Evolutionary conservation across 2,888 invertebrate species (phyloP).

Genomic region (Pemphredon lugubris): DNA sequence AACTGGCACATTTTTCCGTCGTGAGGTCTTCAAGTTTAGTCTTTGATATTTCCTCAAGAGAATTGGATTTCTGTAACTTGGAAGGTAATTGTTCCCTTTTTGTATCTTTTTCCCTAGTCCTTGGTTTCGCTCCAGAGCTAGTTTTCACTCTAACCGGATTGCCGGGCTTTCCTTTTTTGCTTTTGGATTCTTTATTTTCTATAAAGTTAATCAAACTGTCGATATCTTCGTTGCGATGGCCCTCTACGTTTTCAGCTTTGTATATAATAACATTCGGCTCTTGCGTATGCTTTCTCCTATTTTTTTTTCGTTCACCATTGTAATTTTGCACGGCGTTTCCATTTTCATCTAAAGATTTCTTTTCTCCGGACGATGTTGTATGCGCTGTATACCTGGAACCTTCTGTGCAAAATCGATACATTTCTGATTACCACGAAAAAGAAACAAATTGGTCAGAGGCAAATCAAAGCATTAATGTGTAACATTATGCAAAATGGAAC

Average conservation of each 20-base stretch:
- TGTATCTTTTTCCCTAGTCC: conserved; percentile 80
- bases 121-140: conserved; percentile 77
- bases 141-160: conserved; percentile 77
- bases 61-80: conserved; percentile 87
- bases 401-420: conserved; percentile 54
- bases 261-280: conserved; percentile 79
- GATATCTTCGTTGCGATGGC: conserved; percentile 90
- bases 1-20: conserved; percentile 79
- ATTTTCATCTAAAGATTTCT: conserved; percentile 90
- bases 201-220: conserved; percentile 90
- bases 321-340: conserved; percentile 87
- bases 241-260: conserved; percentile 85
- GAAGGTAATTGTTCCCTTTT: conserved; percentile 78
- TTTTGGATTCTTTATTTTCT: conserved; percentile 83
- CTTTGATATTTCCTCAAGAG: conserved; percentile 91
- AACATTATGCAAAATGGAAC: too few species aligned
- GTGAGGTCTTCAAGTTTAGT: conserved; percentile 89
- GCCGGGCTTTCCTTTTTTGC: conserved; percentile 76
- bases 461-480: too few species aligned
- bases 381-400: conserved; percentile 66
- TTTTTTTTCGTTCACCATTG: conserved; percentile 74
- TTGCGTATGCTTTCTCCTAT: conserved; percentile 76
- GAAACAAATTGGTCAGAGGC: too few species aligned
- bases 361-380: conserved; percentile 75
- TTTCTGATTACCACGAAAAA: conserved; percentile 48